Evolutionary conservation across 2,113 vertebrate genomes (phyloP).

Genomic region (Istiophorus platypterus): DNA sequence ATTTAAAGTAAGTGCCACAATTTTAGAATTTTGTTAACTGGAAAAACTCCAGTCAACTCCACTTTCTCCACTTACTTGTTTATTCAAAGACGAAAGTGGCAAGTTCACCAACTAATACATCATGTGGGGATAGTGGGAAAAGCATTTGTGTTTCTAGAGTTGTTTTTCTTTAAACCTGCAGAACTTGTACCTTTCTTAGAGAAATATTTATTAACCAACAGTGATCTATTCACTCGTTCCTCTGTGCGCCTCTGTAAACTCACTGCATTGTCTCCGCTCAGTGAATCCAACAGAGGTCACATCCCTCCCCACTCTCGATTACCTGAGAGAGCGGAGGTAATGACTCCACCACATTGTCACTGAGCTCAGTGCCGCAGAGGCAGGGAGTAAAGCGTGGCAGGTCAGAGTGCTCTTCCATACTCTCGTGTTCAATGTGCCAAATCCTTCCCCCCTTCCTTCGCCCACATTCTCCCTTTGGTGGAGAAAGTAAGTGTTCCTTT

Average conservation of each 20-base stretch:
- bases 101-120: neutral
- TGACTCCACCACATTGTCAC: slow-evolving; percentile 77
- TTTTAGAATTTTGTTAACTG: slow-evolving; percentile 41
- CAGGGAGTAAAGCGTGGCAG: slow-evolving; percentile 38
- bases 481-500: slow-evolving; percentile 54
- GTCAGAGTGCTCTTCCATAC: slow-evolving; percentile 64
- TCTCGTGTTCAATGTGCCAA: slow-evolving; percentile 46
- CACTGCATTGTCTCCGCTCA: slow-evolving; percentile 2
- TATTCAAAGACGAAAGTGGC: slow-evolving; percentile 8
- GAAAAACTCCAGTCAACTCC: slow-evolving; percentile 41
- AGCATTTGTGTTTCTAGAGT: neutral
- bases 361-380: slow-evolving; percentile 35
- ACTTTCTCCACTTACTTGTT: slow-evolving; percentile 10
- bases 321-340: slow-evolving; percentile 65
- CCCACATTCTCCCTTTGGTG: slow-evolving; percentile 53
- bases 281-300: slow-evolving; percentile 37
- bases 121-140: neutral
- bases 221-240: slow-evolving; percentile 4
- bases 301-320: slow-evolving; percentile 21
- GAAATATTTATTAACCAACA: slow-evolving; percentile 11
- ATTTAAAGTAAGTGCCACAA: slow-evolving; percentile 38
- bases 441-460: slow-evolving; percentile 44
- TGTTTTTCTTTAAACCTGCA: neutral
- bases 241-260: slow-evolving; percentile 25
- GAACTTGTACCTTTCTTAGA: neutral